Evolutionary conservation across 2,888 invertebrate species (phyloP).

Genomic region (Ophonus ardosiacus): DNA sequence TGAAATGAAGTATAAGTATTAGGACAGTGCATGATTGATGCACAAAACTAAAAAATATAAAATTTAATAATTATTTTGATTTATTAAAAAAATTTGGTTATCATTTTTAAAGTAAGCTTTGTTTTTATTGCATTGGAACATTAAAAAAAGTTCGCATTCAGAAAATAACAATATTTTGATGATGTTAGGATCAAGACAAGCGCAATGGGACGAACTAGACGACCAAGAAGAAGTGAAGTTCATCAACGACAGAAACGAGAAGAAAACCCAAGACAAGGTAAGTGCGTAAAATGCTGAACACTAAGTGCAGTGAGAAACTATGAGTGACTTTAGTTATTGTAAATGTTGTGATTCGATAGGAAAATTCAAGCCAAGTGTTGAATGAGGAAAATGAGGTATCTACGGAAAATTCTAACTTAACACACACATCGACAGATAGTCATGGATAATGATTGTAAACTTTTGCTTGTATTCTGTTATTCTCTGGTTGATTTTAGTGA

Average conservation of each 20-base stretch:
- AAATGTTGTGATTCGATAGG: slow-evolving; percentile 62
- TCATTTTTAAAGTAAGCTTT: no score
- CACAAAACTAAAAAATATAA: no score
- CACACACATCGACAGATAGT: slow-evolving; percentile 59
- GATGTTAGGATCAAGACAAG: slow-evolving; percentile 69
- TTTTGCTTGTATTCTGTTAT: slow-evolving; percentile 38
- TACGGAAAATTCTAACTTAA: slow-evolving; percentile 55
- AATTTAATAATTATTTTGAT: no score
- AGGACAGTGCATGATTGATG: no score
- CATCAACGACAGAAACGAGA: slow-evolving; percentile 37
- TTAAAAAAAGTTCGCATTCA: no score
- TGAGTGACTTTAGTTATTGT: not conserved
- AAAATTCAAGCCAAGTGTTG: slow-evolving; percentile 66
- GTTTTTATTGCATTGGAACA: no score
- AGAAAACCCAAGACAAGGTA: slow-evolving; percentile 58
- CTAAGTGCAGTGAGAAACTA: not conserved
- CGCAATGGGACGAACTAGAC: slow-evolving; percentile 70
- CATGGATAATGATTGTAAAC: slow-evolving; percentile 36
- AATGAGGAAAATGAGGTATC: slow-evolving; percentile 65
- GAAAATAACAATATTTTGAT: no score
- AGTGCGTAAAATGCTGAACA: not conserved
- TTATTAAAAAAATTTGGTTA: no score
- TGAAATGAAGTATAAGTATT: not conserved
- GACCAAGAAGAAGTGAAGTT: slow-evolving; percentile 67
- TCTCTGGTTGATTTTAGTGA: slow-evolving; percentile 48